Evolutionary conservation across 2,113 vertebrate species (phyloP).

Genomic region (Melanotaenia duboulayi): DNA sequence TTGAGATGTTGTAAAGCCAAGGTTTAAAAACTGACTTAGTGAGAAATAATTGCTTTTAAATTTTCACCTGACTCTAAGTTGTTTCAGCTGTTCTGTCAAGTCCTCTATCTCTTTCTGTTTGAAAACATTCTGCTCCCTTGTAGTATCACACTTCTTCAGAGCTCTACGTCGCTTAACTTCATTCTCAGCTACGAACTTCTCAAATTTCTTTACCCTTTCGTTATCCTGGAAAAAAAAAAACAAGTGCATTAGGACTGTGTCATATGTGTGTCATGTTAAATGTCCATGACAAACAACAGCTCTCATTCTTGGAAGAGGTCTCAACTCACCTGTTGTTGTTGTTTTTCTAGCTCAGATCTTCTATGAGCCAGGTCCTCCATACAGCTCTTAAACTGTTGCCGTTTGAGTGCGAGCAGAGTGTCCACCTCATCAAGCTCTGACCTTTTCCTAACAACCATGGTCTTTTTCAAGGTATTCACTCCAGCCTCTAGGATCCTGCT

Average conservation of each 20-base stretch:
- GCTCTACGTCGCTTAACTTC: conserved; percentile 70
- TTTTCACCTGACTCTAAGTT: conserved; percentile 70
- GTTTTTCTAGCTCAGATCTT: conserved; percentile 73
- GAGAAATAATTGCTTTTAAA: neutral
- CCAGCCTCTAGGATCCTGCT: conserved; percentile 69
- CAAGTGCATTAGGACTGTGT: neutral
- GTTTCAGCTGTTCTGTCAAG: conserved; percentile 71
- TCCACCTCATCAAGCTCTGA: conserved; percentile 76
- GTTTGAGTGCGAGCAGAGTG: conserved; percentile 74
- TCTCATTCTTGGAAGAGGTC: neutral
- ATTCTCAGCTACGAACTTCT: conserved; percentile 79
- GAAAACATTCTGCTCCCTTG: conserved; percentile 69
- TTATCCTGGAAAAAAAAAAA: conserved; percentile 63
- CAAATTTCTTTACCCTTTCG: conserved; percentile 77
- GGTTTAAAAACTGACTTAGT: neutral
- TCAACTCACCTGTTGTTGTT: conserved; percentile 76
- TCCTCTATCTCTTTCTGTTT: conserved; percentile 75
- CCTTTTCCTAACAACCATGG: conserved; percentile 79
- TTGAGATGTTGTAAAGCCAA: neutral
- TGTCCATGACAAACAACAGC: neutral
- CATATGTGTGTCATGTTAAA: neutral
- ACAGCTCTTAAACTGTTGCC: conserved; percentile 71
- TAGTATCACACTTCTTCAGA: conserved; percentile 75
- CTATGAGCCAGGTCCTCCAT: conserved; percentile 58
- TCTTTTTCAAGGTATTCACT: conserved; percentile 79